A percentile compares a stretch with the other conserved stretches of the same genome.
These are phyloP conservation scores for Tychaedon coryphoeus DNA, from an alignment of 2,113 vertebrate genomes.

Conservation along the genomic window DNA sequence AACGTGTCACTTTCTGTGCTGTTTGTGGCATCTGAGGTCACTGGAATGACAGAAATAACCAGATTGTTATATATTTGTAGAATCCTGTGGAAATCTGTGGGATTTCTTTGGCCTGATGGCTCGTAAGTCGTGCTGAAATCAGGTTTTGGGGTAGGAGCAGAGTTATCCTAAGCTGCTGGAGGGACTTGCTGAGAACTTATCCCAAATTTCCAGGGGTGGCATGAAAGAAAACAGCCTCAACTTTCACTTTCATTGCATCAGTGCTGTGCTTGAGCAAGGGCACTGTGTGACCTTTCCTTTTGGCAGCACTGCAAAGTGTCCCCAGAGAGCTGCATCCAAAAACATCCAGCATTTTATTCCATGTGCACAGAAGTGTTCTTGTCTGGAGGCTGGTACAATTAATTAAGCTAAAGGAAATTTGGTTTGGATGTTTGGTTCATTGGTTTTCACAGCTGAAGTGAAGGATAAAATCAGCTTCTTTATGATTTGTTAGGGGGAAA, in stretches of 20 bases:
- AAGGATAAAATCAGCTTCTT: not conserved
- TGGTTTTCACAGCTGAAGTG: not conserved
- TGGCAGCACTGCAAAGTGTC: not conserved
- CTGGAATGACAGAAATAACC: not conserved
- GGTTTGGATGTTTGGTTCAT: not conserved
- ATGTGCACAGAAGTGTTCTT: not conserved
- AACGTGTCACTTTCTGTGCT: not conserved
- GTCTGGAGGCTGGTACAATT: not conserved
- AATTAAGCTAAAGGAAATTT: slow-evolving; percentile 20
- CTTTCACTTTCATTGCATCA: not conserved
- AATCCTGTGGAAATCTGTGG: not conserved
- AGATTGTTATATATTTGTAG: not conserved
- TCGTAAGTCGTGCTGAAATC: not conserved
- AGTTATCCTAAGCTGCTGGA: not conserved
- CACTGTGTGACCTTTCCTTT: not conserved
- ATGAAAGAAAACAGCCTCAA: not conserved
- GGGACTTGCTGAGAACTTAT: not conserved
- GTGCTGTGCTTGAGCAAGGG: not conserved
- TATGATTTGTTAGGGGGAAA: not conserved
- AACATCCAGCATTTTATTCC: not conserved
- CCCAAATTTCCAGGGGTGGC: not conserved
- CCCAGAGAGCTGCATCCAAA: not conserved
- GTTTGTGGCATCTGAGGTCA: not conserved
- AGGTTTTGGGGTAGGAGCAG: not conserved
- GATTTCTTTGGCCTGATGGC: not conserved